Evolutionary conservation across 2,888 invertebrate species (phyloP), one percentile per base, ranked within the genome.

Genomic region (Elegia similella): DNA sequence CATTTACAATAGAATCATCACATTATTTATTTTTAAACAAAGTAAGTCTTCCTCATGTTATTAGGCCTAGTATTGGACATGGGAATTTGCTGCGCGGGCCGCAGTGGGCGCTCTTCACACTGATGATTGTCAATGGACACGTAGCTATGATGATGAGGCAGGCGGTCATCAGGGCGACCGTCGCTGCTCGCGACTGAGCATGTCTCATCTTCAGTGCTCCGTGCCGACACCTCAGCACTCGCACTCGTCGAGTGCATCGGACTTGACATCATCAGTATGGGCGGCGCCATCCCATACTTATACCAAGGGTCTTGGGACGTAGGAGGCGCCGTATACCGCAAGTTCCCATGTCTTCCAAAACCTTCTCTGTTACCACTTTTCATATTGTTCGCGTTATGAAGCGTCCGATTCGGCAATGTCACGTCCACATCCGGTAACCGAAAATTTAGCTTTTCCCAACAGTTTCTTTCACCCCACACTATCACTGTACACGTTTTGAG

Each of bases 371-470:
- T 88, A 75, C 81, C 77, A 78, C 81, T 84, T 78, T 92, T 92
- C 63, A 89, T 73, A 72, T 88, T 90, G 78, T 87, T 89, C 62
- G 91, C 84, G 65, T 85, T 89, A 78, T 92, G 91, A 77, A 92
- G 86, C 85, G 92, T 92, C 86, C 92, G 92, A 85, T 92, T 91
- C 68, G 93, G 92, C 61, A 92, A 84, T 64, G 92, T 92, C 78
- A 92, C 88, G 79, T 92, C 92, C 69, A 95, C 95, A 82, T 96
- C 96, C 66, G 96, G 96, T 93, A 97, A 95, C 69, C 96, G 95
- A 92, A 93, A 94, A 82, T 95, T 94, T 75, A 98, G 92, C 85
- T 97, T 96, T 75, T 96, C 96, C 97, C 97, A 97, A 93, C 97
- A 97, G 72, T 96, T 93, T 67, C 94, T 95, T 77, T 97, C 97